Evolutionary conservation across 2,797 vertebrate genomes (phyloP).

Genomic region (Scyliorhinus canicula): DNA sequence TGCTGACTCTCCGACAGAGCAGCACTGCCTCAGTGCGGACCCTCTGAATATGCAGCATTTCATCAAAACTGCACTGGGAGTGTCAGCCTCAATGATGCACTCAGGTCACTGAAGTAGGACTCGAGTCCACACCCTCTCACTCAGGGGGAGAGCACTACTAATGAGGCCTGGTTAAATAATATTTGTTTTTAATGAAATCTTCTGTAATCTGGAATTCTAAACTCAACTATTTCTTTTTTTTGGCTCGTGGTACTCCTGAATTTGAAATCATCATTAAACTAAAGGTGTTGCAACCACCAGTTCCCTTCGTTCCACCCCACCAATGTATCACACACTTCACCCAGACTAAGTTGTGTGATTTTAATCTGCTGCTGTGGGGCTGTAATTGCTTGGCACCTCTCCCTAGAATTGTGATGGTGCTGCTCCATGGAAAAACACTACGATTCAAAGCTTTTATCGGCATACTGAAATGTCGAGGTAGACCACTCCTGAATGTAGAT

Average conservation of each 20-base stretch:
- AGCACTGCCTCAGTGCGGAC: no score
- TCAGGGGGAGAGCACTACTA: not conserved
- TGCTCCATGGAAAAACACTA: no score
- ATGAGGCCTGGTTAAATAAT: not conserved
- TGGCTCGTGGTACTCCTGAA: not conserved
- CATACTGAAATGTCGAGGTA: not conserved
- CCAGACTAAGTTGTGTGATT: not conserved
- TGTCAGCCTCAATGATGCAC: not conserved
- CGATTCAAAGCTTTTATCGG: not conserved
- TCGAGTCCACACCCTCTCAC: not conserved
- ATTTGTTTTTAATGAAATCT: not conserved
- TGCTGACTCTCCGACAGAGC: no score
- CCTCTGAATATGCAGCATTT: no score
- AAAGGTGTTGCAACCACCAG: not conserved
- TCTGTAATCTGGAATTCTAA: not conserved
- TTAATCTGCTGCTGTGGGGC: not conserved
- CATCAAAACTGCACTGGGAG: no score
- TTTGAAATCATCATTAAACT: not conserved
- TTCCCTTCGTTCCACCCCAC: not conserved
- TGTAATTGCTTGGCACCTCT: not conserved
- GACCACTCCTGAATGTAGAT: no score
- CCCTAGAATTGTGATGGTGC: not conserved
- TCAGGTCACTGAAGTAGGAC: not conserved
- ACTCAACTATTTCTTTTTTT: not conserved
- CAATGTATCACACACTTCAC: not conserved